A percentile compares a stretch with the other conserved stretches of the same genome.
Evolutionary conservation across 2,888 invertebrate species (phyloP).

Genomic region (Thera britannica): DNA sequence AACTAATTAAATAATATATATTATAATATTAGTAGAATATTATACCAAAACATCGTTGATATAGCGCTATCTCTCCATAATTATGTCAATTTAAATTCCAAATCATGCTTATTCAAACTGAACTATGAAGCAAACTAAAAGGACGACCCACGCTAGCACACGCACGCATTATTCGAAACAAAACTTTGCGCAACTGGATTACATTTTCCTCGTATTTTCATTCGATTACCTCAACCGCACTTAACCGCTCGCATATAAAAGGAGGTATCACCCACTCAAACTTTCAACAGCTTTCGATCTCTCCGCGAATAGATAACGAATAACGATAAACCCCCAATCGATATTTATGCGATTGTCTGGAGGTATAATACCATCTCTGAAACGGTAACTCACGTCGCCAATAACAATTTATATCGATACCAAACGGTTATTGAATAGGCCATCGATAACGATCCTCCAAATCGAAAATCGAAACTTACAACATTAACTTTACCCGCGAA

Average conservation of each 20-base stretch:
- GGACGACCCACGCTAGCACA: slow-evolving; percentile 12
- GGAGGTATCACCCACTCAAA: slow-evolving; percentile 61
- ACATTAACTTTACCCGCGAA: slow-evolving; percentile 43
- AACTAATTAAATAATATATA: too few relatives aligned
- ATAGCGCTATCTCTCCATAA: not conserved
- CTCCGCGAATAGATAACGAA: slow-evolving; percentile 63
- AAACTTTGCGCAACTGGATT: slow-evolving; percentile 32
- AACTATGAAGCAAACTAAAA: slow-evolving; percentile 1
- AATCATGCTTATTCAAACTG: slow-evolving; percentile 14
- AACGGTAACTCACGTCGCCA: slow-evolving; percentile 78
- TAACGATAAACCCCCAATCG: slow-evolving; percentile 68
- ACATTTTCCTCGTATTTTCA: slow-evolving; percentile 36
- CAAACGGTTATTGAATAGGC: slow-evolving; percentile 74
- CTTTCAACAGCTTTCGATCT: slow-evolving; percentile 65
- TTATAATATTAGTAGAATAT: not conserved
- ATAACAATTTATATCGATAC: slow-evolving; percentile 79
- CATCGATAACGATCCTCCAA: slow-evolving; percentile 67
- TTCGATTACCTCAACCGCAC: slow-evolving; percentile 38
- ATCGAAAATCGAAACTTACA: slow-evolving; percentile 56
- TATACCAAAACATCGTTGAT: not conserved
- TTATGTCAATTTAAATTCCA: not conserved
- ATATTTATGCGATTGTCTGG: slow-evolving; percentile 78
- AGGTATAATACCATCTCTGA: slow-evolving; percentile 73
- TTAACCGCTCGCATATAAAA: slow-evolving; percentile 48
- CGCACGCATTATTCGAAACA: slow-evolving; percentile 25